Evolutionary conservation across 2,888 invertebrate species (phyloP).

Genomic region (Chrysomela aeneicollis): DNA sequence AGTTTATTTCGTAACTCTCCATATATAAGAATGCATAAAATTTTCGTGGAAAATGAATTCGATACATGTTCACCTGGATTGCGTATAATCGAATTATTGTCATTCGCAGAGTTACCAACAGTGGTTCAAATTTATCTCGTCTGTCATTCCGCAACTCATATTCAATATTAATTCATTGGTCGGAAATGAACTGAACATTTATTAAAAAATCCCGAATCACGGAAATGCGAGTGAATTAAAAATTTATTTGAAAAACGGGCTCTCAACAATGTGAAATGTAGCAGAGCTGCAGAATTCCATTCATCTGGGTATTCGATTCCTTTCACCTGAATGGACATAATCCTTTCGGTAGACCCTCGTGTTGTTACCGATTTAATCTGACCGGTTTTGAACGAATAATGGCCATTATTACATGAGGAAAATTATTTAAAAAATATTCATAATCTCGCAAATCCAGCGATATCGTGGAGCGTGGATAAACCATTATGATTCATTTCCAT

Average conservation of each 20-base stretch:
- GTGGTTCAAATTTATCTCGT: too few relatives aligned
- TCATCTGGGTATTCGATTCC: constrained; percentile 1
- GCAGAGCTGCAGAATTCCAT: neutral
- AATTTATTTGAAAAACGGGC: neutral
- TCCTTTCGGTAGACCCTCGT: neutral
- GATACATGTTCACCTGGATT: too few relatives aligned
- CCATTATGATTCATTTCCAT: constrained; percentile 13
- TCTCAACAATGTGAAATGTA: neutral
- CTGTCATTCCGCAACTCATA: neutral
- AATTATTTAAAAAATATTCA: constrained; percentile 18
- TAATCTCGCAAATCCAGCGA: constrained; percentile 9
- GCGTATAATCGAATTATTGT: too few relatives aligned
- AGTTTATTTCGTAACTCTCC: too few relatives aligned
- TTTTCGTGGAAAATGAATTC: too few relatives aligned
- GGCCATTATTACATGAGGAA: constrained; percentile 11
- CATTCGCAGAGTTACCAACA: too few relatives aligned
- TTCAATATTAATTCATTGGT: neutral
- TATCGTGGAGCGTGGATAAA: constrained; percentile 15
- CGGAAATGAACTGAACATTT: neutral
- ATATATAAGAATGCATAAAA: too few relatives aligned
- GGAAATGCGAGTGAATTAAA: neutral
- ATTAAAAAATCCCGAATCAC: neutral
- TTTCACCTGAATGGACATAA: neutral
- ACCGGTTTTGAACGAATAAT: constrained; percentile 2
- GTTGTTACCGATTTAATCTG: neutral